Base-by-base conservation (phyloP, 2,888 invertebrate genomes). In the Drosophila birchii region DNA sequence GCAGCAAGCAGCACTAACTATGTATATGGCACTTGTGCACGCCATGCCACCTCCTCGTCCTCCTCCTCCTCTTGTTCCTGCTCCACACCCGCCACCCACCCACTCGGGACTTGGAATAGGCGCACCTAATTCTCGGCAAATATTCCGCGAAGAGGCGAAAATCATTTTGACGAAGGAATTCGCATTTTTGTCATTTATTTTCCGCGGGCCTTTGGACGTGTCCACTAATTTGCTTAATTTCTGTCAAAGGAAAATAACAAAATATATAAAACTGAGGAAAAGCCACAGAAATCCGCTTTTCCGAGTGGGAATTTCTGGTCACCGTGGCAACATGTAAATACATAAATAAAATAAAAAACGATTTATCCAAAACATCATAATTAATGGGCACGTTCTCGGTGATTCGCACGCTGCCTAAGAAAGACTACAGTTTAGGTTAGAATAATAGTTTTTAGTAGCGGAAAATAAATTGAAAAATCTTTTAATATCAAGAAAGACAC, bases 181-280 rank as follows among this genome's bases (percentile, higher is more conserved):
- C 66, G 53, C 58, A 62, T 71, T 71, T 78, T 76, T 75, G 74
- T 75, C 75, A 68, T 75, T 47, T 57, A 68, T 75, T 68, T 57
- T 71, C 49, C 23, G 26, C 64, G 54, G 39, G 49, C 54, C 26
- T 58, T 53, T 67, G 51, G 82, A 81, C 66, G 81, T 81, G 81
- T 88, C 62, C 38, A 74, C 84, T 82, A 88, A 84, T 84, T 84
- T 90, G 87, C 78, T 80, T 80, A 80, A 86, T 79, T 83, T 89
- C 62, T 82, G 89, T 75, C 89, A 84, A 38, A 29, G 49, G 32
- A 45, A 51, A 53, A 20, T 41, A 29, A 51, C 20, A 56, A 45
- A 67, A 69, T 26, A 69, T 14, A 51, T 45, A 16, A 26, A 26
- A 51, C 51, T 11, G 6, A 23, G 20, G 51, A 51, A 51, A 34